phyloP scores from a whole-genome alignment of 1,140 invertebrate genomes.

The Coenobita brevimanus region DNA sequence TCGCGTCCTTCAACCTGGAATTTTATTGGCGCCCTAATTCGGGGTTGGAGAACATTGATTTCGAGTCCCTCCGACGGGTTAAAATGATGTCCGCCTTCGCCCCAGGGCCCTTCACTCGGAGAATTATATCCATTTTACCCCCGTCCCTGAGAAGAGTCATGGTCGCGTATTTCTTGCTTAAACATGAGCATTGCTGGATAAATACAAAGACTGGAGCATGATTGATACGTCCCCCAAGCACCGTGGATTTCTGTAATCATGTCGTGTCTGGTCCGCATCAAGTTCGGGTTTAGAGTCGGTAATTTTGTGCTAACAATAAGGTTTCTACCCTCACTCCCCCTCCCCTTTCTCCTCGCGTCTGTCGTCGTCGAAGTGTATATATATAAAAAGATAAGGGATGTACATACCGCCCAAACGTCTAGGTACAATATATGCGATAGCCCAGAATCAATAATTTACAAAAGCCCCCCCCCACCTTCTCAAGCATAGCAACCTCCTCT shows the following conservation, averaged over 20 bases:
- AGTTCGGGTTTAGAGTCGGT: not conserved
- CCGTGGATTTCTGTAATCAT: conserved; percentile 3
- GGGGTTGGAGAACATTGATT: conserved; percentile 15
- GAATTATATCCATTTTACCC: too few species aligned
- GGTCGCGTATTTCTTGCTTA: conserved; percentile 27
- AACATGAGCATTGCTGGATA: conserved; percentile 1
- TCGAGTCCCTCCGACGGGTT: not conserved
- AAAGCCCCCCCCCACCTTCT: not conserved
- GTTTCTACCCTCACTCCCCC: not conserved
- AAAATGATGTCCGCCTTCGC: too few species aligned
- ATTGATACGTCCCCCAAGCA: not conserved
- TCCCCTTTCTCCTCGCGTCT: too few species aligned
- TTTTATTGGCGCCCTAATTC: conserved; percentile 18
- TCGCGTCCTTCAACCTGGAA: not conserved
- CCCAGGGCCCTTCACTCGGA: too few species aligned
- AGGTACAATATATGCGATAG: conserved; percentile 4
- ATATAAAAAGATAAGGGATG: not conserved
- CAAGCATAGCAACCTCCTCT: too few species aligned
- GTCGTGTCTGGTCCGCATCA: not conserved
- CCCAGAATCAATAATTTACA: conserved; percentile 33
- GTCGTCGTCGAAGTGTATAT: not conserved
- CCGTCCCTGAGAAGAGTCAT: not conserved
- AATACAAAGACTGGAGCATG: not conserved
- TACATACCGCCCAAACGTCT: not conserved
- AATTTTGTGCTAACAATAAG: conserved; percentile 24